phyloP scores from a whole-genome alignment of 2,113 vertebrate genomes.

The Carassius auratus region DNA sequence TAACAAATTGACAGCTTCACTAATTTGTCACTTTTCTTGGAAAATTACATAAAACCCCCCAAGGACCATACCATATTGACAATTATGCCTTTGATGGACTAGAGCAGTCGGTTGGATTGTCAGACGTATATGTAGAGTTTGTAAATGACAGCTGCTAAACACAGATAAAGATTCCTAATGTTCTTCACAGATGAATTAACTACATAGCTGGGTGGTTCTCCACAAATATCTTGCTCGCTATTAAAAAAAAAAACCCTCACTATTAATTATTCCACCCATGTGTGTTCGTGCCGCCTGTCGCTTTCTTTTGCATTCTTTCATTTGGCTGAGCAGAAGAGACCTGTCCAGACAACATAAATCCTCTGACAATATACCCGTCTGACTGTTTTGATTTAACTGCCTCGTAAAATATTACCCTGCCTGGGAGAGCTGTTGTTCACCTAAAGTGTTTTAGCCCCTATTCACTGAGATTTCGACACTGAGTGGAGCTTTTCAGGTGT shows the following conservation, averaged over 20 bases:
- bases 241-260: neutral
- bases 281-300: constrained; percentile 16
- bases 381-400: constrained; percentile 48
- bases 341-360: constrained; percentile 40
- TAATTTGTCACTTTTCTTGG: constrained; percentile 30
- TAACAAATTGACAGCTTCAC: constrained; percentile 27
- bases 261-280: constrained; percentile 39
- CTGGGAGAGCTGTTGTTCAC: constrained; percentile 1
- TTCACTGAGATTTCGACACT: neutral
- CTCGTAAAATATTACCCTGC: constrained; percentile 35
- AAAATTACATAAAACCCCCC: constrained; percentile 26
- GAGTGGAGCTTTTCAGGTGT: constrained; percentile 10
- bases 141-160: constrained; percentile 43
- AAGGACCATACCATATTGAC: neutral
- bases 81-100: constrained; percentile 32
- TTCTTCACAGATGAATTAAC: constrained; percentile 26
- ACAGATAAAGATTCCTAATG: constrained; percentile 6
- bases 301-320: constrained; percentile 17
- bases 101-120: constrained; percentile 27
- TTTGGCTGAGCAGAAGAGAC: constrained; percentile 26
- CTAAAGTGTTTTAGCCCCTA: neutral
- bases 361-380: constrained; percentile 40
- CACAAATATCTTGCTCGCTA: neutral
- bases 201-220: constrained; percentile 12
- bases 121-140: constrained; percentile 10